Base-by-base conservation (phyloP, 2,113 vertebrate genomes). In the Hyperopisus bebe region DNA sequence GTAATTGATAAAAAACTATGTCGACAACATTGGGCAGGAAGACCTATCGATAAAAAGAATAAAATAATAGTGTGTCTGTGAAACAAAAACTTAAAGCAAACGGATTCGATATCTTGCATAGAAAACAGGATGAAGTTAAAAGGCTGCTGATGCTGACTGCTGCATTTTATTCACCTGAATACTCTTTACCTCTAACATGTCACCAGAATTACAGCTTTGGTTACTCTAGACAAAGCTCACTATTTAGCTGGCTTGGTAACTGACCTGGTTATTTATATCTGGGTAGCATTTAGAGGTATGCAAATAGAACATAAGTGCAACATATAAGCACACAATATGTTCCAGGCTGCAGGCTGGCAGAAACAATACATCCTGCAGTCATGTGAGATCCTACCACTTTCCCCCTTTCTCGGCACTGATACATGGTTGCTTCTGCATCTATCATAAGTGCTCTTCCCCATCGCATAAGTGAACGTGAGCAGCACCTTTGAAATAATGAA, bases 401-500 rank as follows among this genome's bases (percentile, higher is more conserved):
- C 35, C 13, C 17, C 50, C 27, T 83, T 31, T 91, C 88, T 90
- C 66, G 83, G 89, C 50, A 77, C 84, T 91, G 42, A 90, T 93
- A 62, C 62, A 70, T 50, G 90, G 93, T 94, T 94, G 91, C 93
- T 96, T 95, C 96, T 94, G 94, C 92, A 62, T 91, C 95, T 95
- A 95, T 96, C 95, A 95, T 95, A 94, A 95, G 93, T 91, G 92
- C 92, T 95, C 93, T 13, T 93, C 92, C 92, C 93, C 91, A 91
- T 92, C 92, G 91, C 91, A 91, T 95, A 94, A 95, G 94, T 93
- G 94, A 95, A 94, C 93, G 90, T 94, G 94, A 96, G 94, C 92
- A 93, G 92, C 93, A 94, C 95, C 95, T 97, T 95, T 96, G 94
- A 91, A 96, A 93, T 94, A 84, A 94, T 93, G 95, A 96, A 96